phyloP scores from a whole-genome alignment of 1,140 invertebrate genomes.

The Bombus balteatus region DNA sequence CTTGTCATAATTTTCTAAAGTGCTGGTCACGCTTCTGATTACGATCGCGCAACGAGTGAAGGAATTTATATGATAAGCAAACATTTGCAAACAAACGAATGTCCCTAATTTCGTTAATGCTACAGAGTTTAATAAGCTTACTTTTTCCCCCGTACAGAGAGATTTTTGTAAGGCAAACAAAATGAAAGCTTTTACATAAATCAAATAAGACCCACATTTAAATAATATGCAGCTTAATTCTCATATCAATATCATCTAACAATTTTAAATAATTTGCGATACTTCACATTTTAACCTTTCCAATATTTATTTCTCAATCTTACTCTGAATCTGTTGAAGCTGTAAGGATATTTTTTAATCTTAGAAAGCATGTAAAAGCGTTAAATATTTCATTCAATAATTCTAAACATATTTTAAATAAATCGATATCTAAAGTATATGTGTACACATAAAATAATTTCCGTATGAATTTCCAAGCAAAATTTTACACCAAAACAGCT shows the following conservation, averaged over 20 bases:
- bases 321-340: no score
- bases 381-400: no score
- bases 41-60: not conserved
- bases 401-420: no score
- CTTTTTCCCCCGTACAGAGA: not conserved
- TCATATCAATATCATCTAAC: not conserved
- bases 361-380: no score
- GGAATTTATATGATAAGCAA: not conserved
- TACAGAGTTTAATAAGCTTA: not conserved
- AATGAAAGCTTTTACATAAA: not conserved
- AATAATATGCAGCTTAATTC: not conserved
- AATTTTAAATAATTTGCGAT: not conserved
- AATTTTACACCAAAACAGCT: no score
- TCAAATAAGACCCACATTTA: not conserved
- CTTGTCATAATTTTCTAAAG: slow-evolving; percentile 41
- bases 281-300: not conserved
- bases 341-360: no score
- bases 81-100: not conserved
- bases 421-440: no score
- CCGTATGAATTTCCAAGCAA: no score
- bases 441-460: no score
- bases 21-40: slow-evolving; percentile 29
- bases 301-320: no score
- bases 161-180: not conserved
- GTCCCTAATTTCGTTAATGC: not conserved